Conservation (phyloP, 1,140 invertebrate genomes). For the Ceratosolen solmsi region DNA sequence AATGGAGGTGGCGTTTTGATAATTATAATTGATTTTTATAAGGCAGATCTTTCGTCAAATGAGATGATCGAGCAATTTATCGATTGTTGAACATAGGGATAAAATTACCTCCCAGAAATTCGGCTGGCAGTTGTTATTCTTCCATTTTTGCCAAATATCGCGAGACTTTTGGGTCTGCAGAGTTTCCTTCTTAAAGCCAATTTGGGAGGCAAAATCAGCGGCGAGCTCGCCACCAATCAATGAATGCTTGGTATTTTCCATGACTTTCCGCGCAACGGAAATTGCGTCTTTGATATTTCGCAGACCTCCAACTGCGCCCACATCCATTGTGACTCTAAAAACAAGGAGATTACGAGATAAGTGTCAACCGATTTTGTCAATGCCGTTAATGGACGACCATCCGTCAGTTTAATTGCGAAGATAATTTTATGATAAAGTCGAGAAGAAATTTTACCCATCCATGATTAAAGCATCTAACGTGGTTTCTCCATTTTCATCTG, state of each 20-base stretch:
- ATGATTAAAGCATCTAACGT: constrained; percentile 98
- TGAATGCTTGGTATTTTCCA: constrained; percentile 94
- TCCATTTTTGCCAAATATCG: constrained; percentile 86
- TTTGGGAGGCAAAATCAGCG: constrained; percentile 89
- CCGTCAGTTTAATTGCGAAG: no score
- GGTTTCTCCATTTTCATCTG: constrained; percentile 97
- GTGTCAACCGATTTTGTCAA: no score
- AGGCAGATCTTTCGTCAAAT: no score
- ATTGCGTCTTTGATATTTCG: constrained; percentile 91
- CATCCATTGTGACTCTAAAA: constrained; percentile 85
- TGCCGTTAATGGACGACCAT: no score
- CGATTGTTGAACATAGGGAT: no score
- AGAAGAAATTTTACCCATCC: constrained; percentile 89
- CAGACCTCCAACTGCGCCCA: constrained; percentile 94
- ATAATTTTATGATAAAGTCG: no score
- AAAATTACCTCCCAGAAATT: constrained; percentile 92
- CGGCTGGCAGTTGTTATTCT: constrained; percentile 89
- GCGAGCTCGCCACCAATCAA: constrained; percentile 92
- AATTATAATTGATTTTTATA: no score
- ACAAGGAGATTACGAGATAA: neutral
- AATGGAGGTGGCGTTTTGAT: no score
- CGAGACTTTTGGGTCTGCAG: constrained; percentile 84
- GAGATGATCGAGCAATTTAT: no score
- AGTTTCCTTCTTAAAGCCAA: constrained; percentile 90
- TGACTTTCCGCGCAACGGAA: constrained; percentile 90